Percentiles rank a stretch among this genome's conserved stretches.
phyloP scores from a whole-genome alignment of 2,888 invertebrate genomes.

The Alentia gelatinosa region DNA sequence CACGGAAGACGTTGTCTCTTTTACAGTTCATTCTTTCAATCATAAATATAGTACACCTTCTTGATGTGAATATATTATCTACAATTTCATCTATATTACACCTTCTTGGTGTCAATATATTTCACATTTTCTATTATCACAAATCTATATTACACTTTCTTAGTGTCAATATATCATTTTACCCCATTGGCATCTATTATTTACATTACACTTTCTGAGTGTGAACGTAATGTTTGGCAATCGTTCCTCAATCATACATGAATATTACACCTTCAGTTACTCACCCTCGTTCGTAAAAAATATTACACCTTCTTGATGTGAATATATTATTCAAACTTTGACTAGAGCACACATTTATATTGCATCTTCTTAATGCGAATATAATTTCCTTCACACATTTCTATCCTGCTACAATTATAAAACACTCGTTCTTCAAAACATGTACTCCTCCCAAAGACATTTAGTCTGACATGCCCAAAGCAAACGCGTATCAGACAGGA shows the following conservation, averaged over 20 bases:
- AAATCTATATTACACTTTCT: not conserved
- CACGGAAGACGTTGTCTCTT: too few relatives aligned
- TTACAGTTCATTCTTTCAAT: too few relatives aligned
- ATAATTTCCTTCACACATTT: too few relatives aligned
- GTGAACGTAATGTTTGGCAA: too few relatives aligned
- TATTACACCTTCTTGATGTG: not conserved
- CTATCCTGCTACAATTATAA: not conserved
- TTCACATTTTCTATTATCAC: not conserved
- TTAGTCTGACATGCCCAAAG: not conserved
- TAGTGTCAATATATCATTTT: not conserved
- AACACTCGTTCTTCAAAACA: not conserved
- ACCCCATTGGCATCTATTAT: not conserved
- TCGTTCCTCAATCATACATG: too few relatives aligned
- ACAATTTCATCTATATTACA: not conserved
- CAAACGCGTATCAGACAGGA: too few relatives aligned
- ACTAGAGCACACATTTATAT: not conserved
- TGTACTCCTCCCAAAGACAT: not conserved
- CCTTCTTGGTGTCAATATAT: not conserved
- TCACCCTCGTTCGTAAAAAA: too few relatives aligned
- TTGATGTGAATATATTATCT: not conserved
- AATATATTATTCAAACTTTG: not conserved
- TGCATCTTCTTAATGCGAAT: too few relatives aligned
- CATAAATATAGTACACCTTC: not conserved
- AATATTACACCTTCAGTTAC: too few relatives aligned
- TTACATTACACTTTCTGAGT: too few relatives aligned